phyloP scores from a whole-genome alignment of 2,113 vertebrate genomes.

The Sitta europaea region DNA sequence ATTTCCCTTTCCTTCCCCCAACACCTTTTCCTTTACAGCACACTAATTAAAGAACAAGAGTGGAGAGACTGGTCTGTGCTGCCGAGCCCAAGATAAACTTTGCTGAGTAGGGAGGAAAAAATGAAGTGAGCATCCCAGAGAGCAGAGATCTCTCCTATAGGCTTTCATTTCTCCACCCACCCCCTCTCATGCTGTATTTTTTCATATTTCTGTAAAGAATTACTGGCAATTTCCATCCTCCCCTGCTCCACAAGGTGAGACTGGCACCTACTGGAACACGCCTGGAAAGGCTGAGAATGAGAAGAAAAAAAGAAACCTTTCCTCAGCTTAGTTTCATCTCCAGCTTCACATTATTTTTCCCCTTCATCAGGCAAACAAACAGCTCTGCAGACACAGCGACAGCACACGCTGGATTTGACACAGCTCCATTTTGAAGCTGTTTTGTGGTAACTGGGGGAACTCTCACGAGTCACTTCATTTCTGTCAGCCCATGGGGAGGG shows the following conservation, averaged over 20 bases:
- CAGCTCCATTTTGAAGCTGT: background rate
- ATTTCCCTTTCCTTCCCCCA: background rate
- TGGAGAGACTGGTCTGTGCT: background rate
- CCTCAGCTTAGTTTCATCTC: background rate
- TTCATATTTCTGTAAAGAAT: background rate
- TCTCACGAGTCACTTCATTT: background rate
- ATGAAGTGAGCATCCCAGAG: constrained; percentile 14
- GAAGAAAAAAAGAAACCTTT: background rate
- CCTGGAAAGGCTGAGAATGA: constrained; percentile 10
- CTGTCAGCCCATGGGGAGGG: background rate
- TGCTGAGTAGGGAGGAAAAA: constrained; percentile 27
- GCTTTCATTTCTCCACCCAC: background rate
- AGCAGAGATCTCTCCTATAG: background rate
- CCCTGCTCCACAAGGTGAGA: constrained; percentile 31
- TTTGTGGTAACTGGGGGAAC: background rate
- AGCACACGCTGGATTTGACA: background rate
- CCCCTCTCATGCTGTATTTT: background rate
- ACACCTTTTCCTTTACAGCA: background rate
- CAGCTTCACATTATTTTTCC: background rate
- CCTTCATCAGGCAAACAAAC: background rate
- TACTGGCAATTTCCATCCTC: constrained; percentile 37
- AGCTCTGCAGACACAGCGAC: background rate
- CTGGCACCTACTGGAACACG: constrained; percentile 45
- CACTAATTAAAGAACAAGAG: constrained; percentile 11
- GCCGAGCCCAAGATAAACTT: constrained; percentile 5